Percentiles rank a stretch among this genome's conserved stretches.
phyloP scores from a whole-genome alignment of 2,888 invertebrate species.

The Rhagium mordax region DNA sequence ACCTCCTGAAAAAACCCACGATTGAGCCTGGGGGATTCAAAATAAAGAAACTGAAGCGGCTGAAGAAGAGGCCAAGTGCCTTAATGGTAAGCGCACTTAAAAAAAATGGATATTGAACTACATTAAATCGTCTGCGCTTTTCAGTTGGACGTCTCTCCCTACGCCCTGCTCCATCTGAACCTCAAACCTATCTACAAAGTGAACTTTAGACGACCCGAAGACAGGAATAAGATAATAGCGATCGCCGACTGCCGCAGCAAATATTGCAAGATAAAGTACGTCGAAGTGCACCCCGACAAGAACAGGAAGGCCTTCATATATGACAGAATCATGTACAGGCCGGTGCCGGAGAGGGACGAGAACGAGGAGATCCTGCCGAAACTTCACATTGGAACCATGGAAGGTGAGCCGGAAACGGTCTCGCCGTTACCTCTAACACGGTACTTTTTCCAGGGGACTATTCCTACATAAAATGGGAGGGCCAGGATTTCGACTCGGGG shows the following conservation, averaged over 20 bases:
- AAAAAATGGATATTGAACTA: neutral
- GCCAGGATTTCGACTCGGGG: conserved; percentile 78
- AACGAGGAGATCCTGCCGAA: conserved; percentile 30
- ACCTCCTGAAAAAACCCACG: conserved; percentile 72
- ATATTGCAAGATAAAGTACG: conserved; percentile 49
- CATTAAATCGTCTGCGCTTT: neutral
- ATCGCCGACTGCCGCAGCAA: conserved; percentile 46
- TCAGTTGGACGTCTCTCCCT: conserved; percentile 74
- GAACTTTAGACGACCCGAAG: conserved; percentile 69
- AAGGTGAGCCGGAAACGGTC: conserved; percentile 41
- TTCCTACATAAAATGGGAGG: conserved; percentile 76
- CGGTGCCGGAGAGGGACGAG: conserved; percentile 37
- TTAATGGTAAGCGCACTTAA: conserved; percentile 66
- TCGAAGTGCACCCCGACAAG: conserved; percentile 37
- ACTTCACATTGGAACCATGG: conserved; percentile 51
- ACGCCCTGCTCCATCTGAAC: conserved; percentile 74
- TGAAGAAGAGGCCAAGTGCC: conserved; percentile 73
- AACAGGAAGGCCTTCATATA: conserved; percentile 37
- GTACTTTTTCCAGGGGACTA: conserved; percentile 58
- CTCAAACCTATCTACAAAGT: conserved; percentile 78
- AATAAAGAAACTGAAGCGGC: conserved; percentile 68
- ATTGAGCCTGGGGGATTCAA: conserved; percentile 62
- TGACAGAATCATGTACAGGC: conserved; percentile 53
- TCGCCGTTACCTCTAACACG: too few relatives aligned
- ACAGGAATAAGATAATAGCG: conserved; percentile 57